Conservation (phyloP, 1,140 invertebrate species). For the Oreohelix idahoensis region DNA sequence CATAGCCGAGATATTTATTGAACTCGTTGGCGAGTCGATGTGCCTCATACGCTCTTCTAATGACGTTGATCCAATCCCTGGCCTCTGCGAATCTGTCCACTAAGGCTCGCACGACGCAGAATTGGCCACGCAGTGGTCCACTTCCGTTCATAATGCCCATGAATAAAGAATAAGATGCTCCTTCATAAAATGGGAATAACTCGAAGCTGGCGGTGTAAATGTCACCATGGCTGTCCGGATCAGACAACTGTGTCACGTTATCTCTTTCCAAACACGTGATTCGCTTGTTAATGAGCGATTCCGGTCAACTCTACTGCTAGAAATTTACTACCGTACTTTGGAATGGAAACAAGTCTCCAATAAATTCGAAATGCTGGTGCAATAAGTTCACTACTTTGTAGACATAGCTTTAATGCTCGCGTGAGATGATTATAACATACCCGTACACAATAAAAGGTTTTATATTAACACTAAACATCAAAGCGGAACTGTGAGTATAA, state of each 20-base stretch:
- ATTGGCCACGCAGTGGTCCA: constrained; percentile 42
- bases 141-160: constrained; percentile 45
- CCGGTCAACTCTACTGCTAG: no score
- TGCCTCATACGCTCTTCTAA: constrained; percentile 17
- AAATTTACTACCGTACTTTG: no score
- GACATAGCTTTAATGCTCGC: no score
- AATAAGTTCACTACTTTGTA: no score
- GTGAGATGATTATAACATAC: no score
- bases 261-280: constrained; percentile 44
- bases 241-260: constrained; percentile 42
- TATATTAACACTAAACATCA: no score
- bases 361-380: no score
- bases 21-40: constrained; percentile 27
- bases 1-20: constrained; percentile 28
- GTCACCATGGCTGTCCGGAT: constrained; percentile 25
- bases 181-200: constrained; percentile 42
- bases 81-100: constrained; percentile 13
- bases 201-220: constrained; percentile 48
- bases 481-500: no score
- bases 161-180: background rate
- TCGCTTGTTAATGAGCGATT: constrained; percentile 13
- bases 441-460: no score
- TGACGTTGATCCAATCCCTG: constrained; percentile 24
- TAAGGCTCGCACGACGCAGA: constrained; percentile 46
- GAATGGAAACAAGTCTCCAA: no score